phyloP scores from a whole-genome alignment of 2,113 vertebrate genomes.

The Ancistrus triradiatus region DNA sequence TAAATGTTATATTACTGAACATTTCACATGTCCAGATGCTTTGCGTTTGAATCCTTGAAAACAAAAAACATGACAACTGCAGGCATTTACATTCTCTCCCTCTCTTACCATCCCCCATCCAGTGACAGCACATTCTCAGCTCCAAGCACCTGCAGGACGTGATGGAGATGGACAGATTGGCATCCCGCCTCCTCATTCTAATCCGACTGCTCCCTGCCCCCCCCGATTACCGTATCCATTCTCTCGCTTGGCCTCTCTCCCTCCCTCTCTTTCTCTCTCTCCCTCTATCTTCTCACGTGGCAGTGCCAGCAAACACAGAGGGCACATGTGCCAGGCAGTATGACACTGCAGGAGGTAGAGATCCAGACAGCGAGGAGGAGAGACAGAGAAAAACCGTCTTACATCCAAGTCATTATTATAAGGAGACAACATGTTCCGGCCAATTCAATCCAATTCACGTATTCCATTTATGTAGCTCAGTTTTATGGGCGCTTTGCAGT shows the following conservation, averaged over 20 bases:
- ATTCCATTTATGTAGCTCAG: too few relatives aligned
- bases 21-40: too few relatives aligned
- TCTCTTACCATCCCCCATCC: slow-evolving; percentile 32
- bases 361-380: slow-evolving; percentile 24
- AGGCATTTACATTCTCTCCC: slow-evolving; percentile 17
- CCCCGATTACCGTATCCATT: not conserved
- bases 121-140: not conserved
- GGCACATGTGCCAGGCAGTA: not conserved
- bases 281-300: slow-evolving; percentile 9
- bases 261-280: not conserved
- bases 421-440: too few relatives aligned
- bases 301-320: slow-evolving; percentile 1
- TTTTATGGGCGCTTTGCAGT: too few relatives aligned
- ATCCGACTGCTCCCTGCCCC: slow-evolving; percentile 10
- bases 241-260: not conserved
- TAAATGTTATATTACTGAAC: too few relatives aligned
- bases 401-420: too few relatives aligned
- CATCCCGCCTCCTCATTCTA: slow-evolving; percentile 18
- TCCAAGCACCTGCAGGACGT: slow-evolving; percentile 25
- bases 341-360: slow-evolving; percentile 1
- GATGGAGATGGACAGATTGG: slow-evolving; percentile 30
- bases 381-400: too few relatives aligned
- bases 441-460: too few relatives aligned
- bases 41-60: too few relatives aligned
- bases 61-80: too few relatives aligned